Percentiles rank a stretch among this genome's conserved stretches.
phyloP scores from a whole-genome alignment of 2,888 invertebrate species.

The Brachypalpus laphriformis region DNA sequence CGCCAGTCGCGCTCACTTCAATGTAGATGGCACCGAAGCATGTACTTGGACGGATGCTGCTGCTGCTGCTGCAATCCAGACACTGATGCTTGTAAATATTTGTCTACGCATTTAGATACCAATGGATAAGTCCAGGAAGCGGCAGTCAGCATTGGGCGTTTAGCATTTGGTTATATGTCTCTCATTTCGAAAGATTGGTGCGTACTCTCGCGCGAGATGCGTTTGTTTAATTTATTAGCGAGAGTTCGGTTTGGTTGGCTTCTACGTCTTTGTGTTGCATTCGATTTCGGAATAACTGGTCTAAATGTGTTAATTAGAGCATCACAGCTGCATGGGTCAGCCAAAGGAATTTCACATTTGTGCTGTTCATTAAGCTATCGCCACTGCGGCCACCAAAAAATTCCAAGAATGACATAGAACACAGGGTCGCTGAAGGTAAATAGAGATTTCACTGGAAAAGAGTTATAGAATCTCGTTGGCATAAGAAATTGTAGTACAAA shows the following conservation, averaged over 20 bases:
- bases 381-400: neutral
- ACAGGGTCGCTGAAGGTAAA: neutral
- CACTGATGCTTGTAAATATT: slow-evolving; percentile 70
- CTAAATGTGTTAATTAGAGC: slow-evolving; percentile 68
- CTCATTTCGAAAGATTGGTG: slow-evolving; percentile 7
- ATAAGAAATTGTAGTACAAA: too few species aligned
- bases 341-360: slow-evolving; percentile 33
- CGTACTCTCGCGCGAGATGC: slow-evolving; percentile 25
- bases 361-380: slow-evolving; percentile 10
- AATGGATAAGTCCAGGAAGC: slow-evolving; percentile 66
- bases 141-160: slow-evolving; percentile 41
- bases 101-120: slow-evolving; percentile 72
- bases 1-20: slow-evolving; percentile 55
- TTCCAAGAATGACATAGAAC: slow-evolving; percentile 11
- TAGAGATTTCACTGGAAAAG: neutral
- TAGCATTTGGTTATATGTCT: slow-evolving; percentile 18
- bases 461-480: neutral
- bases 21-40: slow-evolving; percentile 49
- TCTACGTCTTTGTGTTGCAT: neutral
- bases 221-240: slow-evolving; percentile 64
- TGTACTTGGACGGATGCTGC: slow-evolving; percentile 35
- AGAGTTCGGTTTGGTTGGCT: neutral
- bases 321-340: slow-evolving; percentile 47
- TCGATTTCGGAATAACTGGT: slow-evolving; percentile 10
- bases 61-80: slow-evolving; percentile 26